phyloP scores from a whole-genome alignment of 2,113 vertebrate species.

The Puffinus mauretanicus region DNA sequence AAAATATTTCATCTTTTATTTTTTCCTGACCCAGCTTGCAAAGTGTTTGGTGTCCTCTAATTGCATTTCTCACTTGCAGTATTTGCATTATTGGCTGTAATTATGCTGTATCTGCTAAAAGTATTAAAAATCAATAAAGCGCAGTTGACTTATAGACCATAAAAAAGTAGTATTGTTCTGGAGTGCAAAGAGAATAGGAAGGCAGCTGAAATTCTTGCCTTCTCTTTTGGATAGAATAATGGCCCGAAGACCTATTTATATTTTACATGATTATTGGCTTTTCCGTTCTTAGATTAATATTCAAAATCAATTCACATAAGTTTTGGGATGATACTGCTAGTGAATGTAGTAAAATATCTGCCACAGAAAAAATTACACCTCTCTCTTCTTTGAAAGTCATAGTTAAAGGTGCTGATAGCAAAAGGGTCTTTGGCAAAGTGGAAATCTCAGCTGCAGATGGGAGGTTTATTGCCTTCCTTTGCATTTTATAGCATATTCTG shows the following conservation, averaged over 20 bases:
- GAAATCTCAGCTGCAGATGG: slow-evolving; percentile 63
- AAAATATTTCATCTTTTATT: background rate
- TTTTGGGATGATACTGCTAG: background rate
- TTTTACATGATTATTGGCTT: slow-evolving; percentile 22
- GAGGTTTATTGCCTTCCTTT: slow-evolving; percentile 59
- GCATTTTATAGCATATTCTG: slow-evolving; percentile 64
- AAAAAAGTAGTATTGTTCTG: background rate
- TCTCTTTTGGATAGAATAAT: background rate
- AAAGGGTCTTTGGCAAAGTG: slow-evolving; percentile 59
- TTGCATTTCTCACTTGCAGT: slow-evolving; percentile 15
- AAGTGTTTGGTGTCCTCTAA: slow-evolving; percentile 25
- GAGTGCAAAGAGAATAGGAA: background rate
- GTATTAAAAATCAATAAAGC: slow-evolving; percentile 62
- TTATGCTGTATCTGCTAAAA: slow-evolving; percentile 51
- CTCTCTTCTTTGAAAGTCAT: slow-evolving; percentile 40
- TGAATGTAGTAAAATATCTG: slow-evolving; percentile 12
- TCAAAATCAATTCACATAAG: background rate
- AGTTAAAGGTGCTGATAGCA: slow-evolving; percentile 53
- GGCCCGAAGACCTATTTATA: background rate
- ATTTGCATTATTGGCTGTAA: slow-evolving; percentile 55
- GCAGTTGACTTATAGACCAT: background rate
- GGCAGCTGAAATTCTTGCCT: slow-evolving; percentile 10
- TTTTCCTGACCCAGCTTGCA: background rate
- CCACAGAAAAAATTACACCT: background rate
- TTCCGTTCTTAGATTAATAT: slow-evolving; percentile 25